Conservation (phyloP, 2,797 vertebrate genomes). For the Pempheris klunzingeri region DNA sequence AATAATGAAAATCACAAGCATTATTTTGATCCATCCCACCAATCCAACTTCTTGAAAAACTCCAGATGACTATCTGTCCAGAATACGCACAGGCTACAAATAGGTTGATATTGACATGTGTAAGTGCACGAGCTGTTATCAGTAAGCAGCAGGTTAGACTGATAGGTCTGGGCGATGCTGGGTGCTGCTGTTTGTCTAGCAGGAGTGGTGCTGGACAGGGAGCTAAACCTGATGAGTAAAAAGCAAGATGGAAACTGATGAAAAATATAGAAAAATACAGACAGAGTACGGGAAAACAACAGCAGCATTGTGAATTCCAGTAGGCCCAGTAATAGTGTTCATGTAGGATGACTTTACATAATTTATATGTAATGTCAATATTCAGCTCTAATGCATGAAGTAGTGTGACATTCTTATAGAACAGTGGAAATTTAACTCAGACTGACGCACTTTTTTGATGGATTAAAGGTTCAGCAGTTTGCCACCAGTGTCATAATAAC, state of each 20-base stretch:
- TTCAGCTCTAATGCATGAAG: not conserved
- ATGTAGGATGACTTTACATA: not conserved
- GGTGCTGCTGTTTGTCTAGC: slow-evolving; percentile 53
- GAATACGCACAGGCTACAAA: not conserved
- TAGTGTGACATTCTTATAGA: not conserved
- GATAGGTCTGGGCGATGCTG: slow-evolving; percentile 33
- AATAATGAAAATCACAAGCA: not conserved
- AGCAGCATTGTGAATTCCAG: not conserved
- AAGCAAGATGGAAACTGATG: not conserved
- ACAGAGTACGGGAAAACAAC: not conserved
- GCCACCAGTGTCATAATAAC: too few species aligned
- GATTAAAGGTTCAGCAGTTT: too few species aligned
- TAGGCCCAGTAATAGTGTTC: not conserved
- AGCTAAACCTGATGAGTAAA: not conserved
- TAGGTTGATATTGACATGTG: not conserved
- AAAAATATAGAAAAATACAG: not conserved
- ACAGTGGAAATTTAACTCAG: not conserved
- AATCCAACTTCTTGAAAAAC: not conserved
- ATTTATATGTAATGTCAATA: not conserved
- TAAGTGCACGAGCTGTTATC: slow-evolving; percentile 34
- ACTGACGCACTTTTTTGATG: too few species aligned
- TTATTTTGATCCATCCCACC: not conserved
- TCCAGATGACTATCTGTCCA: not conserved
- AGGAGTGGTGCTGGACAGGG: slow-evolving; percentile 40
- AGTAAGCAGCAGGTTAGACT: slow-evolving; percentile 7